phyloP scores from a whole-genome alignment of 2,113 vertebrate species.

The Trogon surrucura region DNA sequence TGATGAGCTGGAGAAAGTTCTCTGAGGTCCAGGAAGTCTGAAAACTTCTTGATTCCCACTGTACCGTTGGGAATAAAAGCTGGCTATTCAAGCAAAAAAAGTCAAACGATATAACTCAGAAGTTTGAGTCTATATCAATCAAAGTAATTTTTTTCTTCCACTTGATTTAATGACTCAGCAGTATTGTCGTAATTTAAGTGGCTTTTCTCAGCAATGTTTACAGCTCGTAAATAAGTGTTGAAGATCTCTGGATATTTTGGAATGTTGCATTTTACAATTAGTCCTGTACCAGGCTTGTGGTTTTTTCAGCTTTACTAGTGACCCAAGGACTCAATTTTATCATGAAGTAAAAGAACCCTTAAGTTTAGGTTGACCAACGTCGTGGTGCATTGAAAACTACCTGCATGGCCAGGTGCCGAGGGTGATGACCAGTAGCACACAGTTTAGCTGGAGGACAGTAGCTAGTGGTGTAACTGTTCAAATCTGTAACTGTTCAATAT shows the following conservation, averaged over 20 bases:
- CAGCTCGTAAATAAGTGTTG: not conserved
- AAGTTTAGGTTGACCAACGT: not conserved
- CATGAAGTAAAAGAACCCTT: not conserved
- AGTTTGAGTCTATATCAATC: not conserved
- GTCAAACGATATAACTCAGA: not conserved
- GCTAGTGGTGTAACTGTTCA: too few species aligned
- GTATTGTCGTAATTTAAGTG: not conserved
- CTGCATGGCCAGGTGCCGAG: not conserved
- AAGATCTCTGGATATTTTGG: not conserved
- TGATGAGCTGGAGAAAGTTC: not conserved
- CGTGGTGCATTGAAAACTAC: not conserved
- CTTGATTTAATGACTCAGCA: not conserved
- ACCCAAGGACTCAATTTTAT: not conserved
- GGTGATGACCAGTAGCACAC: not conserved
- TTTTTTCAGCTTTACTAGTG: not conserved
- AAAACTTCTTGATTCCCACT: not conserved
- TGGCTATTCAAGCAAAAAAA: not conserved
- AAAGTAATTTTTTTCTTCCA: not conserved
- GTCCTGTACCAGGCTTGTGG: not conserved
- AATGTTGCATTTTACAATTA: not conserved
- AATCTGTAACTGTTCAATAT: not conserved
- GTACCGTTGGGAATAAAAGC: not conserved
- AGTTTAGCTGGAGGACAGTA: not conserved
- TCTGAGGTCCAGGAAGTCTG: not conserved
- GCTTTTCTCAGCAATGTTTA: not conserved